Evolutionary conservation across 2,888 invertebrate species (phyloP), one percentile per base, ranked within the genome.

Genomic region (Tineola bisselliella): DNA sequence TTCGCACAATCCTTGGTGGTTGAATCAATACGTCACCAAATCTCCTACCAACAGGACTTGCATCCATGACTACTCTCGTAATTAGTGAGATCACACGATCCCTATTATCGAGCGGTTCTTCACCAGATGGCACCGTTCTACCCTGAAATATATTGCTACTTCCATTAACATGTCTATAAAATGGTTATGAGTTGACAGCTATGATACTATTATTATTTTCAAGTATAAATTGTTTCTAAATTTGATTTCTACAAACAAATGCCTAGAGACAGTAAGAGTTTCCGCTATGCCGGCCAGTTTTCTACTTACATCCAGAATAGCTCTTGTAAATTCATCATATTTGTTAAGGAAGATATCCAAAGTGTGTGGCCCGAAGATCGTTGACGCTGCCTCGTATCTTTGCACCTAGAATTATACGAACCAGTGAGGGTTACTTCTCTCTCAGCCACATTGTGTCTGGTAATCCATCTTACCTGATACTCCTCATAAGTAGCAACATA

Each of bases 341-440:
- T 92, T 90, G 63, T 92, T 87, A 30, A 93, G 76, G 70, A 94
- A 93, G 52, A 95, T 92, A n/a, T 91, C 88, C 4, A 95, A 79
- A 0, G 95, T 94, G 72, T 95, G 88, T 0, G 95, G 95, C 0
- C 96, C 96, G 71, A 88, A 96, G 65, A 95, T 91, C 0, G 95
- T 96, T 0, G 95, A 95, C 0, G 94, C 96, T 0, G 91, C 95
- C 82, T 96, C 96, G 74, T 96, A 96, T 44, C 95, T 87, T 82
- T 96, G 96, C n/a, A 92, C 79, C 93, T 94, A 75, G n/a, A 64
- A 66, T 38, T 10, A 38, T 6, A 25, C 5, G n/a, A 6, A 0
- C 31, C 5, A 31, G 31, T 31, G 5, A 10, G 10, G 31, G 31
- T 31, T 5, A 31, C 31, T 31, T 5, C 31, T 31, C 5, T 31